Evolutionary conservation across 2,797 vertebrate species (phyloP).

Genomic region (Sebastes kiyomatsui): DNA sequence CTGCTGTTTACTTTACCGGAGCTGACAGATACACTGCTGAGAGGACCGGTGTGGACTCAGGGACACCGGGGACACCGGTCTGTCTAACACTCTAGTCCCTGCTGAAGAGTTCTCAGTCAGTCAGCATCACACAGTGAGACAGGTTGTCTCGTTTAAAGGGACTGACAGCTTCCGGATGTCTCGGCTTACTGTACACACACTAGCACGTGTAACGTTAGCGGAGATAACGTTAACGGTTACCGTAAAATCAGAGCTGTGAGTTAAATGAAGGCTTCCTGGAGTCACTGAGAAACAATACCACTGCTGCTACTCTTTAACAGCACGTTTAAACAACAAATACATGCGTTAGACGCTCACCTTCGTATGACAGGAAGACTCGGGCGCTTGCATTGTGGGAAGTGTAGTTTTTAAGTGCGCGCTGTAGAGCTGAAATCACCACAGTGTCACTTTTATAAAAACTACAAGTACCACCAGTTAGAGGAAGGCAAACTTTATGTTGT

Average conservation of each 20-base stretch:
- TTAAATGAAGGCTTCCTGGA: too few species aligned
- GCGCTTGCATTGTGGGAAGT: constrained; percentile 51
- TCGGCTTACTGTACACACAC: too few species aligned
- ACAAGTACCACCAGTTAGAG: constrained; percentile 54
- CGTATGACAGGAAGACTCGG: neutral
- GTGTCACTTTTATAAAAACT: constrained; percentile 30
- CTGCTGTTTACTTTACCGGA: too few species aligned
- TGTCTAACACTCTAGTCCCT: rapidly evolving
- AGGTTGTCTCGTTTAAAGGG: neutral
- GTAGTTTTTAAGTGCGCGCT: constrained; percentile 37
- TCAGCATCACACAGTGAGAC: too few species aligned
- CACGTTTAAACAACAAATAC: neutral
- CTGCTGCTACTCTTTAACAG: too few species aligned
- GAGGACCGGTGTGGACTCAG: too few species aligned
- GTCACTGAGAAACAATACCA: rapidly evolving
- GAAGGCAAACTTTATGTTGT: neutral
- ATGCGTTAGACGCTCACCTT: constrained; percentile 57
- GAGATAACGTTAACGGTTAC: rapidly evolving
- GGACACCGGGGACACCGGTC: too few species aligned
- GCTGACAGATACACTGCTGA: too few species aligned
- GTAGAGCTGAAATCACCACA: rapidly evolving
- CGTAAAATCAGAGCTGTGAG: too few species aligned
- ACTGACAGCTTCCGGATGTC: neutral
- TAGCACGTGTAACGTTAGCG: neutral
- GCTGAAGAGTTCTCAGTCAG: too few species aligned